These are phyloP conservation scores for Ariolimax columbianus DNA, from an alignment of 2,888 invertebrate species.

Conservation along the genomic window DNA sequence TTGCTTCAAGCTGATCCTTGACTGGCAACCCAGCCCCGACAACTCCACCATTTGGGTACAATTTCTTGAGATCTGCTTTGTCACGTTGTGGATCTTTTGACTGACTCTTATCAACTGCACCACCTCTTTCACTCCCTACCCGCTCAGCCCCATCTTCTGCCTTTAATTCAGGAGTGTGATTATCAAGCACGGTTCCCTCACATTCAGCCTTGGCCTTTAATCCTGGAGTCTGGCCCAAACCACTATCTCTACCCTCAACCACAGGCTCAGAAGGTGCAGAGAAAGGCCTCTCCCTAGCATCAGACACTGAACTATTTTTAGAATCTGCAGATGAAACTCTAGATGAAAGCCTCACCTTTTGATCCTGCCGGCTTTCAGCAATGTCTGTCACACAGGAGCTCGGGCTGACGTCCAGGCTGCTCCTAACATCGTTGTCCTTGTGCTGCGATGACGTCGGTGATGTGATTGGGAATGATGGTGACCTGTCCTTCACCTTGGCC, in stretches of 20 bases:
- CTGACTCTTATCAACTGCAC: background rate
- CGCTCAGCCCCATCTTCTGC: no score
- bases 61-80: constrained; percentile 27
- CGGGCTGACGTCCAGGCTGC: constrained; percentile 47
- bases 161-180: no score
- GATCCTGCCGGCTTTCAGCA: constrained; percentile 50
- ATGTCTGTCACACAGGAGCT: constrained; percentile 59
- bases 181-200: background rate
- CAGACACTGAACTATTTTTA: constrained; percentile 21
- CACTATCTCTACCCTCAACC: background rate
- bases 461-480: constrained; percentile 12
- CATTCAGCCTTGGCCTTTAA: background rate
- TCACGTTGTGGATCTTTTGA: constrained; percentile 1
- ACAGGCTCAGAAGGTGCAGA: background rate
- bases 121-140: background rate
- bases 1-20: constrained; percentile 24
- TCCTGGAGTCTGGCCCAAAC: constrained; percentile 21
- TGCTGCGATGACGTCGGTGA: constrained; percentile 40
- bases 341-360: constrained; percentile 50
- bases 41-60: constrained; percentile 33
- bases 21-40: constrained; percentile 43
- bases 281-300: constrained; percentile 25
- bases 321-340: constrained; percentile 48
- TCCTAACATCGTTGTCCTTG: constrained; percentile 41
- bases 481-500: background rate